Conservation (phyloP, 2,113 vertebrate species). For the Zosterops lateralis region DNA sequence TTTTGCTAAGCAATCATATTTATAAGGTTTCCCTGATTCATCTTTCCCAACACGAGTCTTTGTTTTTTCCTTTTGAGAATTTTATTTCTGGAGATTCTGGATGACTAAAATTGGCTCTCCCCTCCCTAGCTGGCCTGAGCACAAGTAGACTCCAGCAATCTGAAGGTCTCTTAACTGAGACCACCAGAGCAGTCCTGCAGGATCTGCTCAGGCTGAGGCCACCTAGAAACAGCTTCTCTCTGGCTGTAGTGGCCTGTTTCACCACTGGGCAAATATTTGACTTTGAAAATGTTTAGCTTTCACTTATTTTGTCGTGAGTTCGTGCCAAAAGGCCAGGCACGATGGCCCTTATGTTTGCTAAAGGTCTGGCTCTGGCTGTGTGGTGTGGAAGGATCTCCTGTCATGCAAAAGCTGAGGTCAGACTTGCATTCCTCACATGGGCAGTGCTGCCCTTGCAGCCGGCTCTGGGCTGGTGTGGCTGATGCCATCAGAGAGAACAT, state of each 20-base stretch:
- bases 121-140: neutral
- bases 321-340: neutral
- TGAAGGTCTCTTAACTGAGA: neutral
- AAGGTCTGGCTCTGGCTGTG: neutral
- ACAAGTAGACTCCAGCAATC: neutral
- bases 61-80: neutral
- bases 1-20: too few relatives aligned
- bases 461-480: neutral
- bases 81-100: neutral
- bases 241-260: neutral
- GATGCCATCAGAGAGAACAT: neutral
- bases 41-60: too few relatives aligned
- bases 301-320: neutral
- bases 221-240: neutral
- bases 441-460: neutral
- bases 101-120: neutral
- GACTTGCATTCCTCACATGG: rapidly evolving
- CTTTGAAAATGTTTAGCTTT: neutral
- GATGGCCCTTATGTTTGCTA: neutral
- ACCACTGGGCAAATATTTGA: conserved; percentile 3
- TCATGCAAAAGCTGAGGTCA: neutral
- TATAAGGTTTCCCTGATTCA: too few relatives aligned
- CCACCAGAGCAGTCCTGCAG: neutral
- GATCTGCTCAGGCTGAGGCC: neutral
- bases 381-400: neutral